Percentiles rank a stretch among this genome's conserved stretches.
Evolutionary conservation across 2,888 invertebrate species (phyloP).

Genomic region (Euspilapteryx auroguttella): DNA sequence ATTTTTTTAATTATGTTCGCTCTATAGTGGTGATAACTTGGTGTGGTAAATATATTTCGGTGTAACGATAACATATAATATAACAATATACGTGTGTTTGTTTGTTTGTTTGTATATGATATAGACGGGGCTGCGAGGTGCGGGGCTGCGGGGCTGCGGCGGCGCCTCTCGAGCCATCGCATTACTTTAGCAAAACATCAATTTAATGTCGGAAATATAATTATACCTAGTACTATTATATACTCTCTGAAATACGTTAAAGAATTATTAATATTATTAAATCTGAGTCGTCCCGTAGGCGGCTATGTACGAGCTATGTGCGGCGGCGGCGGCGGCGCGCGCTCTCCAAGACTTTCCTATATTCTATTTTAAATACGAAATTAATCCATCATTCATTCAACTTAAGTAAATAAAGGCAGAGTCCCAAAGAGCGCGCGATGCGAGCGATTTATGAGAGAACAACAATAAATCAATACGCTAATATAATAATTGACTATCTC

Average conservation of each 20-base stretch:
- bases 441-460: conserved; percentile 5
- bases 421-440: conserved; percentile 1
- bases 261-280: conserved; percentile 20
- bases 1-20: conserved; percentile 2
- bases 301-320: conserved; percentile 19
- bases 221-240: conserved; percentile 57
- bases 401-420: no score
- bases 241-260: conserved; percentile 18
- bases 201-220: conserved; percentile 56
- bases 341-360: neutral
- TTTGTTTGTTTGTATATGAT: neutral
- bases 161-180: conserved; percentile 39
- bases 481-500: conserved; percentile 54
- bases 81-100: no score
- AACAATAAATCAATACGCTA: no score
- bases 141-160: conserved; percentile 18
- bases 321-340: conserved; percentile 11
- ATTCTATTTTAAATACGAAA: no score
- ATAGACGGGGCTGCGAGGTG: conserved; percentile 13
- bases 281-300: conserved; percentile 29
- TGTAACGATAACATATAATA: no score
- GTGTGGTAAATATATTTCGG: no score
- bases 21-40: neutral
- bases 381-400: no score
- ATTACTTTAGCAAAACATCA: conserved; percentile 58